Percentiles rank a stretch among this genome's conserved stretches.
Conservation (phyloP, 2,888 invertebrate genomes). For the Eugnorisma glareosa region DNA sequence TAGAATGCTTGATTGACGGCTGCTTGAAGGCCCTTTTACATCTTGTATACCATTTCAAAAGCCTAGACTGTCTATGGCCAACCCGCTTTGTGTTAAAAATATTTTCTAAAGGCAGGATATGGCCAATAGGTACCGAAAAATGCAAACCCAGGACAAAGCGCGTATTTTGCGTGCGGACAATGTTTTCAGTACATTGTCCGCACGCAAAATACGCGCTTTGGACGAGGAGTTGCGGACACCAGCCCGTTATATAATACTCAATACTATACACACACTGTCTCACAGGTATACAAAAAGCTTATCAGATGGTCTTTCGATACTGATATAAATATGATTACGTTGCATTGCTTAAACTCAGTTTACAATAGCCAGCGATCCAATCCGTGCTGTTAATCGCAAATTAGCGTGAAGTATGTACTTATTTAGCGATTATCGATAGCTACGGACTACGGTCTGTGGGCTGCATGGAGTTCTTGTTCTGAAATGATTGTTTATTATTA, state of each 20-base stretch:
- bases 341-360: not conserved
- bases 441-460: slow-evolving; percentile 16
- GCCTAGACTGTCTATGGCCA: not conserved
- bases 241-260: too few species aligned
- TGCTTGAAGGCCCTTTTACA: too few species aligned
- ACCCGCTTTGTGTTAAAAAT: not conserved
- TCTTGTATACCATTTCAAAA: not conserved
- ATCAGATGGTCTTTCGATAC: slow-evolving; percentile 9
- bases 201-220: too few species aligned
- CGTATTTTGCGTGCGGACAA: too few species aligned
- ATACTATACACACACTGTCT: too few species aligned
- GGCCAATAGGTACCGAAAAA: too few species aligned
- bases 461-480: not conserved
- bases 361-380: slow-evolving; percentile 7
- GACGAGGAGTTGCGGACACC: too few species aligned
- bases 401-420: slow-evolving; percentile 49
- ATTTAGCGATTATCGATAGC: slow-evolving; percentile 43
- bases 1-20: too few species aligned
- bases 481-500: not conserved
- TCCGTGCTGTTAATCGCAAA: slow-evolving; percentile 25
- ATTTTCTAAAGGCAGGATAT: not conserved
- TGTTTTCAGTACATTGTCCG: too few species aligned
- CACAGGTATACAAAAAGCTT: not conserved
- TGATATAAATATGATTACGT: not conserved
- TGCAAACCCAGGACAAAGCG: too few species aligned